These are phyloP conservation scores for Hippasteria phrygiana DNA, from an alignment of 53 echinoderm and acorn worm species.

Conservation along the genomic window DNA sequence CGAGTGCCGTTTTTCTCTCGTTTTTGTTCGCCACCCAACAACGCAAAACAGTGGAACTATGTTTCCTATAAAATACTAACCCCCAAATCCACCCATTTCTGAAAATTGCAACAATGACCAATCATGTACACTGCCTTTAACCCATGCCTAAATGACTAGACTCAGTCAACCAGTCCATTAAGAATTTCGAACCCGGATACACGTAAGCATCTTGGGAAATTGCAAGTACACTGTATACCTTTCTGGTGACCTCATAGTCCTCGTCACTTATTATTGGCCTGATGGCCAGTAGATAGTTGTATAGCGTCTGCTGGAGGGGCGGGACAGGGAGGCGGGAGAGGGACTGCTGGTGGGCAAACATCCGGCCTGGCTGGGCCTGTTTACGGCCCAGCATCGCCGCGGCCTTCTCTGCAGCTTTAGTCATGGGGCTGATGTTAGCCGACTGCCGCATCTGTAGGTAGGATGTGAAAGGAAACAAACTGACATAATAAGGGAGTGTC, in stretches of 20 bases:
- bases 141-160: too few species aligned
- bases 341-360: constrained; percentile 92
- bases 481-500: too few species aligned
- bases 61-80: too few species aligned
- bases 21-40: too few species aligned
- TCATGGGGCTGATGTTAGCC: constrained; percentile 51
- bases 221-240: constrained; percentile 55
- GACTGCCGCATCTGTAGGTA: constrained; percentile 55
- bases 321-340: constrained; percentile 89
- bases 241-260: constrained; percentile 85
- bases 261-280: constrained; percentile 84
- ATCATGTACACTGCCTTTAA: too few species aligned
- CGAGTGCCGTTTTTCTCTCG: too few species aligned
- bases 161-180: too few species aligned
- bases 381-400: constrained; percentile 60
- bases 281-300: constrained; percentile 84
- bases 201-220: background rate
- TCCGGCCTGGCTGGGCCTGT: constrained; percentile 75
- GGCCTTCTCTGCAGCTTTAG: constrained; percentile 48
- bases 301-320: constrained; percentile 93
- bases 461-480: too few species aligned
- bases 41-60: too few species aligned
- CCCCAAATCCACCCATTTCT: too few species aligned
- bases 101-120: too few species aligned
- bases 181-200: too few species aligned